Conservation (phyloP, 2,113 vertebrate genomes). For the Labeo catla region DNA sequence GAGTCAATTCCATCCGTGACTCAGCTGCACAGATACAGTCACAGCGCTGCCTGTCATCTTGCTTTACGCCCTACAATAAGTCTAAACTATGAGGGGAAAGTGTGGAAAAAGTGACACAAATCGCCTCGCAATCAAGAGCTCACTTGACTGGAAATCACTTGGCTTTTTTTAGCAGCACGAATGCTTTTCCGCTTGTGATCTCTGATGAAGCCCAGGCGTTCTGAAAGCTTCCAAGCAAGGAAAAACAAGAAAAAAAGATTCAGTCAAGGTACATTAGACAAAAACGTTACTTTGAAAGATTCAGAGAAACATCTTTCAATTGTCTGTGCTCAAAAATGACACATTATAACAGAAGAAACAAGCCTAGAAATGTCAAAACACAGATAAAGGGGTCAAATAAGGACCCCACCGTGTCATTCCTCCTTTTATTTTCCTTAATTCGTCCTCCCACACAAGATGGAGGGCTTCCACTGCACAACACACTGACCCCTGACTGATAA, state of each 20-base stretch:
- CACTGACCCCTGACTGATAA: slow-evolving; percentile 41
- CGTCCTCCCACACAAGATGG: not conserved
- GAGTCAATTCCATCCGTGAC: not conserved
- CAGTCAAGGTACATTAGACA: not conserved
- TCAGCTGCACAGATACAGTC: not conserved
- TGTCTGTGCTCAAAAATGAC: not conserved
- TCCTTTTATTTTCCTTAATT: not conserved
- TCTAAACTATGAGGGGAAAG: not conserved
- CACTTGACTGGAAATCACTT: slow-evolving; percentile 35
- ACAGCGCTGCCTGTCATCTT: not conserved
- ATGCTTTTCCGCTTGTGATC: not conserved
- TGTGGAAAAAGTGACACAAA: slow-evolving; percentile 5
- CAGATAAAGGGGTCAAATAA: not conserved
- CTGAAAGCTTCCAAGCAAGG: not conserved
- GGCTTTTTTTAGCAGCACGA: slow-evolving; percentile 10
- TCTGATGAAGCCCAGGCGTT: not conserved
- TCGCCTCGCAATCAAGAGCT: slow-evolving; percentile 15
- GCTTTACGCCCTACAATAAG: not conserved
- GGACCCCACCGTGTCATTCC: not conserved
- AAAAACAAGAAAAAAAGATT: not conserved
- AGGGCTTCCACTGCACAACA: not conserved
- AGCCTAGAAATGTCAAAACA: not conserved
- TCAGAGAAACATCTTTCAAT: not conserved
- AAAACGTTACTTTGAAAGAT: not conserved
- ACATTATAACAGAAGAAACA: slow-evolving; percentile 4